Evolutionary conservation across 2,888 invertebrate genomes (phyloP).

Genomic region (Drosophila rubida): DNA sequence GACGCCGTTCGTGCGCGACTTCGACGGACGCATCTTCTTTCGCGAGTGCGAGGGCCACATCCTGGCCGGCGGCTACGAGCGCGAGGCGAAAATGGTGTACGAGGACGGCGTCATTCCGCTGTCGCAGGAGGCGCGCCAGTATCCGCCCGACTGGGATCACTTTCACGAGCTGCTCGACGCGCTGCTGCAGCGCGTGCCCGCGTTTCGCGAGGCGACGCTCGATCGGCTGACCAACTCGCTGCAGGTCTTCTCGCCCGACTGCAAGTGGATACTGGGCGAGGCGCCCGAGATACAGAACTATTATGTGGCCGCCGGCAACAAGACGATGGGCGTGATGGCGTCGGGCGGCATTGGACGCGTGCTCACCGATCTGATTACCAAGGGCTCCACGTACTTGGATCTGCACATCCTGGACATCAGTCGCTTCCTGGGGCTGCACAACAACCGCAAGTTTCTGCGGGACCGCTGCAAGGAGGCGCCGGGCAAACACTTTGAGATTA

Average conservation of each 20-base stretch:
- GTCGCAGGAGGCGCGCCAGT: conserved; percentile 87
- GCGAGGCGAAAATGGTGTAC: conserved; percentile 94
- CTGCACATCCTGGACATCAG: conserved; percentile 95
- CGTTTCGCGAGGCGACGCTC: conserved; percentile 90
- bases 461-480: conserved; percentile 97
- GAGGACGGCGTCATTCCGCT: conserved; percentile 90
- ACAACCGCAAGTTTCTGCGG: conserved; percentile 95
- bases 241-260: conserved; percentile 98
- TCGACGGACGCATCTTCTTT: conserved; percentile 94
- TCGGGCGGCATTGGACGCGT: conserved; percentile 97
- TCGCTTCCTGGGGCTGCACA: conserved; percentile 96
- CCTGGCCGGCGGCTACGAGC: conserved; percentile 95
- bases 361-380: conserved; percentile 94
- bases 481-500: conserved; percentile 92
- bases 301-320: conserved; percentile 97
- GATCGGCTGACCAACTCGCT: conserved; percentile 94
- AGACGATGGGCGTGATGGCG: conserved; percentile 97
- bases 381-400: conserved; percentile 92
- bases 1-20: conserved; percentile 95
- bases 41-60: conserved; percentile 94
- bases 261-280: conserved; percentile 97
- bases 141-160: conserved; percentile 98
- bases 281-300: conserved; percentile 96
- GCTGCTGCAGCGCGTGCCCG: conserved; percentile 93
- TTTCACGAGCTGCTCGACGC: conserved; percentile 95